Evolutionary conservation across 2,797 vertebrate species (phyloP).

Genomic region (Hypotaenidia okinawae): DNA sequence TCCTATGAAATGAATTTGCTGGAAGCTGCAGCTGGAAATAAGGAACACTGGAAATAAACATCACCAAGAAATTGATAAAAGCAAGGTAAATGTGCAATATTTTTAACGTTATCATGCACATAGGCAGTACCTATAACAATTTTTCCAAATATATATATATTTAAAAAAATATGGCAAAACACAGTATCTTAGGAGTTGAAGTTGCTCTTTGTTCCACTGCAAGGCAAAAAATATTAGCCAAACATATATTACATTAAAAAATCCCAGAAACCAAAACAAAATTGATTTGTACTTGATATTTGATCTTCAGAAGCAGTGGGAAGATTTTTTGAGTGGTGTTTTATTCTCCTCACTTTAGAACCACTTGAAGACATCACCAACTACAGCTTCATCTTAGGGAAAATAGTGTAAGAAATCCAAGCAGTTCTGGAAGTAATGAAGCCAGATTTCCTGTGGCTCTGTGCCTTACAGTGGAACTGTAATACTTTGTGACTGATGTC

Average conservation of each 20-base stretch:
- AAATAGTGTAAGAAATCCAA: not conserved
- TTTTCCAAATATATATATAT: not conserved
- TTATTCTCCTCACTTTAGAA: not conserved
- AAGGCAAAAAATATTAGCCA: slow-evolving; percentile 43
- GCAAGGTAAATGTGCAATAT: not conserved
- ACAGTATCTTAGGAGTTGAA: not conserved
- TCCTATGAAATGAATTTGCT: not conserved
- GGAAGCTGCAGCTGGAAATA: not conserved
- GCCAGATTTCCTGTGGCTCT: too few relatives aligned
- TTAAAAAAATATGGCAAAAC: not conserved
- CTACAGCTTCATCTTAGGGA: not conserved
- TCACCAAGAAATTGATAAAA: not conserved
- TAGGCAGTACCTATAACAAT: not conserved
- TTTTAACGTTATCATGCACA: not conserved
- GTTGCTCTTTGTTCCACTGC: not conserved
- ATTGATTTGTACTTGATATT: slow-evolving; percentile 31
- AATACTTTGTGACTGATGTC: too few relatives aligned
- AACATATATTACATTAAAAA: slow-evolving; percentile 11
- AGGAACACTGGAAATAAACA: not conserved
- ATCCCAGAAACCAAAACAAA: not conserved
- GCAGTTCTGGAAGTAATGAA: not conserved
- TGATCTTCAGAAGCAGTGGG: not conserved
- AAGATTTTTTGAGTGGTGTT: not conserved
- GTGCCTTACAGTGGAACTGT: too few relatives aligned
- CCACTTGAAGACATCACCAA: not conserved